These are phyloP conservation scores for Kobus ellipsiprymnus DNA, from an alignment of 2,113 vertebrate species.

Conservation along the genomic window DNA sequence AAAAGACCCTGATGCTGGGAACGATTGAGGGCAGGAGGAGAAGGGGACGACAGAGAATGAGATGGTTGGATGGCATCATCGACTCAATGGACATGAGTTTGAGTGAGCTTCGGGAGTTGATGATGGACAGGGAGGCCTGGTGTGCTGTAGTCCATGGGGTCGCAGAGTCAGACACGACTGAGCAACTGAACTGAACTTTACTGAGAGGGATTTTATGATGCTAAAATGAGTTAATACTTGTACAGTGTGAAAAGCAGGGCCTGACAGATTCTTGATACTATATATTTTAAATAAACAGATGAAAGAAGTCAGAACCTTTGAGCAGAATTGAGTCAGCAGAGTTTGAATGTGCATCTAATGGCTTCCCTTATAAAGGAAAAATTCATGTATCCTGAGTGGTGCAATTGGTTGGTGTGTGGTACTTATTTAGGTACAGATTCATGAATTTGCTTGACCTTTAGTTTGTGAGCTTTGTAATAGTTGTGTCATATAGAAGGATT, in stretches of 20 bases:
- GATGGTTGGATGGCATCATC: background rate
- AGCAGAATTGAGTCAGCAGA: background rate
- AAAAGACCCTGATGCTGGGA: background rate
- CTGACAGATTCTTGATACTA: background rate
- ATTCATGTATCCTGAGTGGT: background rate
- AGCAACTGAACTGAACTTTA: background rate
- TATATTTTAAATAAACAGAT: background rate
- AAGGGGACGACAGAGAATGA: background rate
- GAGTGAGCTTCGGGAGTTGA: background rate
- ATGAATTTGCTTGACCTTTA: background rate
- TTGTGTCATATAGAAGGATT: background rate
- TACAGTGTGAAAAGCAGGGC: background rate
- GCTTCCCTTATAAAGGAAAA: background rate
- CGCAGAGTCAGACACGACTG: background rate
- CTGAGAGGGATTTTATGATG: background rate
- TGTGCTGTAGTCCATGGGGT: background rate
- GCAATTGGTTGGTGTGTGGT: fast-evolving
- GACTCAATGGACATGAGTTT: background rate
- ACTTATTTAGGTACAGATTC: background rate
- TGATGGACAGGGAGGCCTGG: background rate
- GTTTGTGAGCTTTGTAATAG: background rate
- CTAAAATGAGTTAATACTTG: background rate
- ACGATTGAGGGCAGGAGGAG: background rate
- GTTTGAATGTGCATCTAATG: background rate
- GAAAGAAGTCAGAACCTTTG: background rate